phyloP scores from a whole-genome alignment of 2,888 invertebrate species.

The Dascillus cervinus region DNA sequence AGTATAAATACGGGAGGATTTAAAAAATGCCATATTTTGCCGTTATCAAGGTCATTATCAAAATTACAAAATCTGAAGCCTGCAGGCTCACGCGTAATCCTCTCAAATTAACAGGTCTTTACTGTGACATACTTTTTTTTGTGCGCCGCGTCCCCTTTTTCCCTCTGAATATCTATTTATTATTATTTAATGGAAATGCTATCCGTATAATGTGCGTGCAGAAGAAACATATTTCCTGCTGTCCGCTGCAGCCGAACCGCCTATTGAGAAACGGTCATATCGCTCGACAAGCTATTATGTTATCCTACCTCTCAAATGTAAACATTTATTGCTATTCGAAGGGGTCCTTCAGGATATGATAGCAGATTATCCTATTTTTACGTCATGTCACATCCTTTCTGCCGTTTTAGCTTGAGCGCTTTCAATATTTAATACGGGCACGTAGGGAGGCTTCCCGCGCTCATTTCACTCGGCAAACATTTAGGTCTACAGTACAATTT shows the following conservation, averaged over 20 bases:
- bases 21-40: conserved; percentile 42
- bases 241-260: conserved; percentile 33
- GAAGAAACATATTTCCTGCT: conserved; percentile 39
- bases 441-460: too few relatives aligned
- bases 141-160: too few relatives aligned
- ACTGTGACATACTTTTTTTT: too few relatives aligned
- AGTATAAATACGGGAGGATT: conserved; percentile 38
- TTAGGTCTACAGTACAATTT: conserved; percentile 15
- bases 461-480: conserved; percentile 6
- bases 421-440: too few relatives aligned
- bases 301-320: conserved; percentile 32
- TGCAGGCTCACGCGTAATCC: conserved; percentile 13
- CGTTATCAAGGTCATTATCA: conserved; percentile 42
- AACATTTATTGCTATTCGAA: conserved; percentile 35
- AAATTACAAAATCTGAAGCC: conserved; percentile 29
- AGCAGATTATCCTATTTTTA: conserved; percentile 1
- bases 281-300: conserved; percentile 35
- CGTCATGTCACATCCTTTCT: not conserved
- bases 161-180: too few relatives aligned
- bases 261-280: conserved; percentile 33
- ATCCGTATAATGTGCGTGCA: too few relatives aligned
- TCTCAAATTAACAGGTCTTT: conserved; percentile 11
- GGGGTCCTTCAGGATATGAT: conserved; percentile 13
- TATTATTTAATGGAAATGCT: too few relatives aligned
- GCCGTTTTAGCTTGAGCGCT: too few relatives aligned